Conservation (phyloP, 2,888 invertebrate species). For the Agriopis aurantiaria region DNA sequence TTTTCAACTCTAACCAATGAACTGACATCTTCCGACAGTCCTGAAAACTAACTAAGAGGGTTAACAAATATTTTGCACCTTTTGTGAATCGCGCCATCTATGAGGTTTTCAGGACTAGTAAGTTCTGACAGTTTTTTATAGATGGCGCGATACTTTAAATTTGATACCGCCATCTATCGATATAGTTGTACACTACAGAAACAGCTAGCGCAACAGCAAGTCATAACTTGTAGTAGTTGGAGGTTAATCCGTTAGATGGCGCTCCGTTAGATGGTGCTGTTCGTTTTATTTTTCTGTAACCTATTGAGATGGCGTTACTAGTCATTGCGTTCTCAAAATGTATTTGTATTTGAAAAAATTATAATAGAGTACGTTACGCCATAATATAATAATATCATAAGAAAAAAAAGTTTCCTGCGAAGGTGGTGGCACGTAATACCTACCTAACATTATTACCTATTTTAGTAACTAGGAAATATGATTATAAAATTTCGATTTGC, state of each 20-base stretch:
- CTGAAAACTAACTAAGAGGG: neutral
- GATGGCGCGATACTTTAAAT: slow-evolving; percentile 26
- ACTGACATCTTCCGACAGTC: slow-evolving; percentile 17
- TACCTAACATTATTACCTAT: too few relatives aligned
- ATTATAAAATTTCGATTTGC: too few relatives aligned
- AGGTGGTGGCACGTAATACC: too few relatives aligned
- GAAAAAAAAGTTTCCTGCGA: too few relatives aligned
- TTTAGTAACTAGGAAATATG: too few relatives aligned
- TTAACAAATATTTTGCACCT: neutral
- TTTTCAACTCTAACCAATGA: neutral
- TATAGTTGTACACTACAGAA: neutral
- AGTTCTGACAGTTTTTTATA: slow-evolving; percentile 7
- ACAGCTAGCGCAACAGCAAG: neutral
- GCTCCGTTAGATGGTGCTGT: slow-evolving; percentile 47
- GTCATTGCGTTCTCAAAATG: neutral
- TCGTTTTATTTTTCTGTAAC: neutral
- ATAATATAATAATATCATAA: too few relatives aligned
- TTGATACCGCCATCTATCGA: neutral
- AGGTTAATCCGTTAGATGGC: slow-evolving; percentile 43
- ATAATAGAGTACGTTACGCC: too few relatives aligned
- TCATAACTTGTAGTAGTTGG: slow-evolving; percentile 16
- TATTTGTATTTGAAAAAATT: too few relatives aligned
- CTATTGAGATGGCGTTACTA: too few relatives aligned
- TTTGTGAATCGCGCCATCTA: neutral
- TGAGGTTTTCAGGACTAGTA: too few relatives aligned